Percentiles rank a stretch among this genome's conserved stretches.
These are phyloP conservation scores for Myotis vivesi DNA, from an alignment of 2,797 vertebrate genomes.

Conservation along the genomic window DNA sequence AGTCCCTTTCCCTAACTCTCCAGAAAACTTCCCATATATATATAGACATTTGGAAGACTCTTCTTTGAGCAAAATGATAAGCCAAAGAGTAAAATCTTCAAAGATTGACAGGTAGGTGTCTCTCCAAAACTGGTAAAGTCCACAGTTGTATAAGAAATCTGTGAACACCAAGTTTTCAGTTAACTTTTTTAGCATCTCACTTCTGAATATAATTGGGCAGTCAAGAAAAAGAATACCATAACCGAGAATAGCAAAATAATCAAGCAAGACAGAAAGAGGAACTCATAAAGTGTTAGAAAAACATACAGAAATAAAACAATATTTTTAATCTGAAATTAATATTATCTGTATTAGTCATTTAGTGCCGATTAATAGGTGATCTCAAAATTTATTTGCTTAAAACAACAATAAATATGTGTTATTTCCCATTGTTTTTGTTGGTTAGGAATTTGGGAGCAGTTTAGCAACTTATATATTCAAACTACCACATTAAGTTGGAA, in stretches of 20 bases:
- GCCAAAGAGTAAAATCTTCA: not conserved
- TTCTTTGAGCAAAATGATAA: not conserved
- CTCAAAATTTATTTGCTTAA: not conserved
- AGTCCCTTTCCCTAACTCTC: not conserved
- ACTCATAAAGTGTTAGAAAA: not conserved
- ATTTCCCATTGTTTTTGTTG: not conserved
- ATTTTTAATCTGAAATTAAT: not conserved
- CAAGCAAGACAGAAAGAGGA: not conserved
- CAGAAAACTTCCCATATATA: not conserved
- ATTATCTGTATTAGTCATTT: not conserved
- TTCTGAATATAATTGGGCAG: not conserved
- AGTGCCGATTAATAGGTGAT: not conserved
- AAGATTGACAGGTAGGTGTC: not conserved
- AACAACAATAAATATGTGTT: not conserved
- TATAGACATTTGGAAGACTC: not conserved
- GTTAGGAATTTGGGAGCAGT: not conserved
- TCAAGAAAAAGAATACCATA: not conserved
- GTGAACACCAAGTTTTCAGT: not conserved
- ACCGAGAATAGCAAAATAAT: not conserved
- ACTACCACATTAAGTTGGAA: no score
- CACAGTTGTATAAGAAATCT: not conserved
- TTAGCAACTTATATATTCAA: not conserved
- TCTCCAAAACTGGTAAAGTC: not conserved
- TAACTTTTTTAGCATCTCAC: not conserved
- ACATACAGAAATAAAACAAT: not conserved